Conservation (phyloP, 2,888 invertebrate genomes). For the Zeuzera pyrina region DNA sequence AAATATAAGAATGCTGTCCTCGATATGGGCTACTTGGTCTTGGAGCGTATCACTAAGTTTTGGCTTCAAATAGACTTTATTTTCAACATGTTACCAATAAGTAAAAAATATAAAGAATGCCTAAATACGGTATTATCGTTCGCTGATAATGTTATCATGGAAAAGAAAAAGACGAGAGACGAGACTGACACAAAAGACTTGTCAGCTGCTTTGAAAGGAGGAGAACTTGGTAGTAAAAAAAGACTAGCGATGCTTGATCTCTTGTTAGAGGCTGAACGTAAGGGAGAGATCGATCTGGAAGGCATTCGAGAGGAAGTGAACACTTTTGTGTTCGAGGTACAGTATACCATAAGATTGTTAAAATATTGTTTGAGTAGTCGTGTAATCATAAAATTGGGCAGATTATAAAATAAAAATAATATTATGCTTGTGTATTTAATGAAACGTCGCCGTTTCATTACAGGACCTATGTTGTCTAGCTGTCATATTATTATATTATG, state of each 20-base stretch:
- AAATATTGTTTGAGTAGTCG: background rate
- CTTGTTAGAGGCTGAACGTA: slow-evolving; percentile 71
- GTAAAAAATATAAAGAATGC: slow-evolving; percentile 55
- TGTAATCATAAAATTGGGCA: too few species aligned
- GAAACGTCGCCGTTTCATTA: too few species aligned
- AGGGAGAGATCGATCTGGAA: slow-evolving; percentile 71
- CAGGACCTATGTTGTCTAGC: too few species aligned
- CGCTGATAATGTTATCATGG: slow-evolving; percentile 68
- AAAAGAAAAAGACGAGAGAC: slow-evolving; percentile 36
- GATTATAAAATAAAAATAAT: too few species aligned
- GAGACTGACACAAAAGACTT: slow-evolving; percentile 8
- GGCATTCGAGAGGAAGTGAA: slow-evolving; percentile 82
- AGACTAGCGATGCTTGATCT: slow-evolving; percentile 78
- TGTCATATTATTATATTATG: too few species aligned
- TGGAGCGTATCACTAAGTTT: slow-evolving; percentile 45
- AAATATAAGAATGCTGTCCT: slow-evolving; percentile 69
- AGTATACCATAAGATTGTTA: background rate
- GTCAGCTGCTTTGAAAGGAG: slow-evolving; percentile 3
- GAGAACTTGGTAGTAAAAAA: slow-evolving; percentile 37
- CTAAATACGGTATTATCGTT: slow-evolving; percentile 65
- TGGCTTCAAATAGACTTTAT: slow-evolving; percentile 72
- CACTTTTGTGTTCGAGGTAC: slow-evolving; percentile 82
- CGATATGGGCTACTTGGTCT: slow-evolving; percentile 33
- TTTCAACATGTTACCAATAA: slow-evolving; percentile 54
- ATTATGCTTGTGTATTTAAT: too few species aligned